These are phyloP conservation scores for Clunio marinus DNA, from an alignment of 2,888 invertebrate species.

Conservation along the genomic window DNA sequence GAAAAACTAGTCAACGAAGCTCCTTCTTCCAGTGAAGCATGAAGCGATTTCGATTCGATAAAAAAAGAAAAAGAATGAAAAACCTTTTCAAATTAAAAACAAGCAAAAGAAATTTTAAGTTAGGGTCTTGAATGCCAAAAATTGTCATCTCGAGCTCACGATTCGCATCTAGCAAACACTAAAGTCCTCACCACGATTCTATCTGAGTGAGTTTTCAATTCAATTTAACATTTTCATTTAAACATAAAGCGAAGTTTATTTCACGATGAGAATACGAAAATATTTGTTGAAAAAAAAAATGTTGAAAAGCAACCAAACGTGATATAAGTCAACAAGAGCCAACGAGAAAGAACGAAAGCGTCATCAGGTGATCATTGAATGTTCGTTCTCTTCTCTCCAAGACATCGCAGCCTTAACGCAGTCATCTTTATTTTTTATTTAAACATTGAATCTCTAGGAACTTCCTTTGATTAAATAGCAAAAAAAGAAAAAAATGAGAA, in stretches of 20 bases:
- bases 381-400: slow-evolving; percentile 3
- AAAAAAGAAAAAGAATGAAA: neutral
- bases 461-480: too few species aligned
- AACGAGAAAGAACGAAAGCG: slow-evolving; percentile 2
- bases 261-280: neutral
- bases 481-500: too few species aligned
- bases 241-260: neutral
- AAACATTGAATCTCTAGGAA: neutral
- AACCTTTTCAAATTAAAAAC: neutral
- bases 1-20: neutral
- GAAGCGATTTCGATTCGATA: too few species aligned
- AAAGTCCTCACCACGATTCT: slow-evolving; percentile 31
- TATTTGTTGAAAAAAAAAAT: too few species aligned
- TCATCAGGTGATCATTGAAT: slow-evolving; percentile 14
- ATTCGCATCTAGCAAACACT: slow-evolving; percentile 21
- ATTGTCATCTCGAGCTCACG: neutral
- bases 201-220: slow-evolving; percentile 38
- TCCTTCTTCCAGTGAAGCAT: too few species aligned
- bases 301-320: too few species aligned
- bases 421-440: too few species aligned
- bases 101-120: too few species aligned
- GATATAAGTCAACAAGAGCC: neutral
- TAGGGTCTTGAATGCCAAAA: neutral
- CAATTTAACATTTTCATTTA: slow-evolving; percentile 18
- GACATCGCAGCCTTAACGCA: slow-evolving; percentile 9